phyloP scores from a whole-genome alignment of 2,797 vertebrate genomes.

The Emydoidea blandingii region DNA sequence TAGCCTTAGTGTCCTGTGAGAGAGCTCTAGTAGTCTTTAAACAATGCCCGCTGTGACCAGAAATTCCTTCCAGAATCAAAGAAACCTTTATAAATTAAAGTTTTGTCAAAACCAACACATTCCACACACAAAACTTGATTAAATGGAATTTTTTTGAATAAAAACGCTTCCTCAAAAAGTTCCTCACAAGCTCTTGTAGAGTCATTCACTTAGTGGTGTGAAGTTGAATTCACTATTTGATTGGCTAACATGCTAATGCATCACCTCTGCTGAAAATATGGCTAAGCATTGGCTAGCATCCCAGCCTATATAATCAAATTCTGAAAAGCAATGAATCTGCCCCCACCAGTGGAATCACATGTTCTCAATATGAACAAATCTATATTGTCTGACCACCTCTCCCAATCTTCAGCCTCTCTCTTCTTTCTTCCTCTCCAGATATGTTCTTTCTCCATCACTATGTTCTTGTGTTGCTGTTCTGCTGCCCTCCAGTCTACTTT shows the following conservation, averaged over 20 bases:
- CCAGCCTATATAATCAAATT: conserved; percentile 10
- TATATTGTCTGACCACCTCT: conserved; percentile 24
- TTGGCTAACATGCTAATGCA: background rate
- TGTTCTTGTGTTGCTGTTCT: conserved; percentile 68
- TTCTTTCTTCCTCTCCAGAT: conserved; percentile 46
- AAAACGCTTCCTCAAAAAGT: background rate
- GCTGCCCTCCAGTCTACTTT: conserved; percentile 71
- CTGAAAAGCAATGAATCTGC: conserved; percentile 27
- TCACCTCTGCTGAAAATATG: background rate
- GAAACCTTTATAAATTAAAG: conserved; percentile 33
- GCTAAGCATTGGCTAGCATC: background rate
- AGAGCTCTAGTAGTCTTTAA: background rate
- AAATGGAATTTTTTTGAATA: background rate
- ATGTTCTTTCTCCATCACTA: conserved; percentile 62
- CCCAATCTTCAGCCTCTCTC: conserved; percentile 21
- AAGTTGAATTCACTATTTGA: conserved; percentile 4
- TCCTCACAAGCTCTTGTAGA: background rate
- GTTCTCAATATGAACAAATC: conserved; percentile 33
- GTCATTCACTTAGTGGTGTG: rapidly evolving
- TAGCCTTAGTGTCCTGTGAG: background rate
- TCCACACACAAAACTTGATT: background rate
- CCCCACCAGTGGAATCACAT: conserved; percentile 25
- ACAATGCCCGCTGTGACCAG: background rate
- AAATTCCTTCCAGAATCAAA: background rate
- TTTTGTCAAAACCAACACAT: background rate